Percentiles rank a stretch among this genome's conserved stretches.
Conservation (phyloP, 2,888 invertebrate genomes). For the Chironomus riparius region DNA sequence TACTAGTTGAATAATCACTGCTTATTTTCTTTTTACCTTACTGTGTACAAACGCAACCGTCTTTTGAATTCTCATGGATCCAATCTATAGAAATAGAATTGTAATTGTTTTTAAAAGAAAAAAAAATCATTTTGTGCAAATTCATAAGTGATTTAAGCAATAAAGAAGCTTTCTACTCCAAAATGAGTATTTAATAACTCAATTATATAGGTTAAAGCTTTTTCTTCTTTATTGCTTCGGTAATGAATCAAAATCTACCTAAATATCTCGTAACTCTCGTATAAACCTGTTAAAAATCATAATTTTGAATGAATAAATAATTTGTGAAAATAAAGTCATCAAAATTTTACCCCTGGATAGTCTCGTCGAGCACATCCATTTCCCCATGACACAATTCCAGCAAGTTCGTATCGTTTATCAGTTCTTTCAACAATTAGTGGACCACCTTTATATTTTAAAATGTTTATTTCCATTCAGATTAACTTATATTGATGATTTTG, state of each 20-base stretch:
- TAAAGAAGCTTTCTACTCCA: not conserved
- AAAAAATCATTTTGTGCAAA: not conserved
- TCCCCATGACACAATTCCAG: constrained; percentile 83
- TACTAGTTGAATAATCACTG: too few species aligned
- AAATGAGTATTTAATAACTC: too few species aligned
- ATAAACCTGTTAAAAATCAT: constrained; percentile 44
- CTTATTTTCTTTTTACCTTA: not conserved
- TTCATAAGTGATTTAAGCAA: not conserved
- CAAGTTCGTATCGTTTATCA: constrained; percentile 68
- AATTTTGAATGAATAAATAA: not conserved
- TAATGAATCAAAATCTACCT: not conserved
- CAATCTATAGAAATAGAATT: constrained; percentile 45
- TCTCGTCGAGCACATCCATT: constrained; percentile 55
- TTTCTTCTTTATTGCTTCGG: not conserved
- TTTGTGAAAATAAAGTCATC: not conserved
- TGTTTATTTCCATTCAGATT: not conserved
- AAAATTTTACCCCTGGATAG: not conserved
- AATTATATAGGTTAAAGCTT: not conserved
- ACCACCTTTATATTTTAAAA: constrained; percentile 43
- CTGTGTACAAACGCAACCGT: constrained; percentile 72
- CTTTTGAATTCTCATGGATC: constrained; percentile 67
- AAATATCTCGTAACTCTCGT: constrained; percentile 56
- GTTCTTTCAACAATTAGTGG: constrained; percentile 33
- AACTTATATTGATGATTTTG: not conserved
- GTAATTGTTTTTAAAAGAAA: not conserved